These are phyloP conservation scores for Myiozetetes cayanensis DNA, from an alignment of 2,113 vertebrate species.

Conservation along the genomic window DNA sequence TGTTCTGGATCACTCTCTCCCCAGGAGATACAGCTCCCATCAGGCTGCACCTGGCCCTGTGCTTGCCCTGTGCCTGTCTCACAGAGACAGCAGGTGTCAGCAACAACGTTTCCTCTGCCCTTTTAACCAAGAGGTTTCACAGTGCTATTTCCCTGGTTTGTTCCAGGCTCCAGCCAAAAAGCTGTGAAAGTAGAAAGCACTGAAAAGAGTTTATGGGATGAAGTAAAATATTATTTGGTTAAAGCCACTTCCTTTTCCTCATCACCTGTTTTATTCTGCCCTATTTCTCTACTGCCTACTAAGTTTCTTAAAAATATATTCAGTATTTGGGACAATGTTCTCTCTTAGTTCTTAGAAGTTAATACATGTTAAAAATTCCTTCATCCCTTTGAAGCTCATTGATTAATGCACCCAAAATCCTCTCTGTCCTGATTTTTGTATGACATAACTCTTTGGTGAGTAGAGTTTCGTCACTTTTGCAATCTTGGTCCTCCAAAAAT, in stretches of 20 bases:
- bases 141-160: background rate
- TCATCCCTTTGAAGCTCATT: background rate
- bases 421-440: background rate
- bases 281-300: background rate
- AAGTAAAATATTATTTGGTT: background rate
- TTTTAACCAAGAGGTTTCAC: background rate
- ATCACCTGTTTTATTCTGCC: background rate
- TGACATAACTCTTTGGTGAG: background rate
- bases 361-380: background rate
- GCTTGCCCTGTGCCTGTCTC: background rate
- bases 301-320: background rate
- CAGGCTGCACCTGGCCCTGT: rapidly evolving
- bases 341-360: background rate
- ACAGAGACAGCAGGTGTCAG: background rate
- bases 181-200: background rate
- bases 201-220: background rate
- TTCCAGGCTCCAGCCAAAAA: background rate
- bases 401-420: background rate
- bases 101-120: background rate
- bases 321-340: background rate
- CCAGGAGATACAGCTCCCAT: background rate
- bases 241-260: background rate
- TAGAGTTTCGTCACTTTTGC: background rate
- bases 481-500: background rate
- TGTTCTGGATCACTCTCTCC: background rate